phyloP scores from a whole-genome alignment of 1,140 invertebrate species.

The Pogonomyrmex californicus region DNA sequence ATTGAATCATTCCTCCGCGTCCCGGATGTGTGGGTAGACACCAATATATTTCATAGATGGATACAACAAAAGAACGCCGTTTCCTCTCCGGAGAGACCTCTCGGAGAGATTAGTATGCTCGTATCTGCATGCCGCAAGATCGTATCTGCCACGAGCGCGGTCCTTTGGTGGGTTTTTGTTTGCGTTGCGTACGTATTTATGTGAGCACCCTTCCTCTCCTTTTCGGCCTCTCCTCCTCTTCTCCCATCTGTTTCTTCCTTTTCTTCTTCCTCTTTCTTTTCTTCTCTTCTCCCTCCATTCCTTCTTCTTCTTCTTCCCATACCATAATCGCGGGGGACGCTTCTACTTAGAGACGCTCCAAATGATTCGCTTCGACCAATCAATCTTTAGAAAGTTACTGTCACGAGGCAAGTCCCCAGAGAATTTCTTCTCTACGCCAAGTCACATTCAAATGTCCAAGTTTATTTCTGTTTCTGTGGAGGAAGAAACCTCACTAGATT shows the following conservation, averaged over 20 bases:
- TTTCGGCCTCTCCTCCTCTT: conserved; percentile 71
- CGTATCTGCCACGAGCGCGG: conserved; percentile 84
- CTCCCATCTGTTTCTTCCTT: conserved; percentile 29
- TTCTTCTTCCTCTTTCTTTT: conserved; percentile 47
- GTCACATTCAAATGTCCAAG: conserved; percentile 23
- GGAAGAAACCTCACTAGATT: not conserved
- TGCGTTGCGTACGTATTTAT: conserved; percentile 85
- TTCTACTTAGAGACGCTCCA: conserved; percentile 54
- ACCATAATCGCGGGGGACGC: conserved; percentile 58
- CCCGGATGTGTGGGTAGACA: conserved; percentile 61
- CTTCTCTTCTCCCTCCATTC: not conserved
- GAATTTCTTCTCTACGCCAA: conserved; percentile 23
- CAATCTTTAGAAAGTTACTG: conserved; percentile 25
- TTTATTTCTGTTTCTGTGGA: not conserved
- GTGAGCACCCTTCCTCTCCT: conserved; percentile 79
- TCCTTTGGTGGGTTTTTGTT: conserved; percentile 85
- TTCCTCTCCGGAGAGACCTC: conserved; percentile 66
- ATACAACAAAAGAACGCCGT: conserved; percentile 73
- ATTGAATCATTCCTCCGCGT: conserved; percentile 74
- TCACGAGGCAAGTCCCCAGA: conserved; percentile 19
- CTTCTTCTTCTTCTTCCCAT: conserved; percentile 31
- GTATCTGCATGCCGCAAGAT: conserved; percentile 86
- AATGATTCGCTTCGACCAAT: conserved; percentile 65
- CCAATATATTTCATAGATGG: conserved; percentile 77
- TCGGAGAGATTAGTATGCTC: conserved; percentile 84